Evolutionary conservation across 2,888 invertebrate genomes (phyloP), one percentile per base, ranked within the genome.

Genomic region (Synergus umbraculus): DNA sequence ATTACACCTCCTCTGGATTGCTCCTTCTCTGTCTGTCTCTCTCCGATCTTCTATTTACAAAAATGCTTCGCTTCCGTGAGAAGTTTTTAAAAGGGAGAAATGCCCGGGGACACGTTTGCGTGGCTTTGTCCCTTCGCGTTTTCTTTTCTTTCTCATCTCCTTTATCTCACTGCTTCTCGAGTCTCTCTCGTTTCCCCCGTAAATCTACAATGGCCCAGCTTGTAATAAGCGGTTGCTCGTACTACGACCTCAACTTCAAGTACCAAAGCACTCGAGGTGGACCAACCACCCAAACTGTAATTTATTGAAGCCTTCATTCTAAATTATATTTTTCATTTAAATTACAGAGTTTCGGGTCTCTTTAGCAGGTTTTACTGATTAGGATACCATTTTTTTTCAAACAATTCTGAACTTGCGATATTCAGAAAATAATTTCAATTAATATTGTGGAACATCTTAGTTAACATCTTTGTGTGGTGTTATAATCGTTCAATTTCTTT

Each of bases 171-270:
- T 43, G 60, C 37, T 41, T n/a, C 29, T 29, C 46, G 49, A 73
- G 46, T 46, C 73, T 44, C 69, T 63, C 78, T 73, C 37, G 81
- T 81, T 84, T 78, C 83, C 79, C 78, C 86, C 80, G 85, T 85
- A 86, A 86, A 86, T 86, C 87, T 86, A 87, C 87, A 87, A 87
- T 87, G 84, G 86, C 82, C 84, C 83, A 84, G 83, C 86, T 87
- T 86, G 86, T 87, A 88, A 87, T 87, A 87, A 88, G 87, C 87
- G 84, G 85, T 87, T 87, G 86, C 85, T 83, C 84, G 83, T 82
- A 85, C 88, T 88, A 88, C 86, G 88, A 88, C 85, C 86, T 87
- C 86, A 85, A 37, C 87, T 87, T 86, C 83, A 84, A 86, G 81
- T 83, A 83, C 86, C 80, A 82, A 82, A 85, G 83, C 84, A 85